phyloP scores from a whole-genome alignment of 35 echinoderm and acorn worm species.

The Nesometra sesokonis region DNA sequence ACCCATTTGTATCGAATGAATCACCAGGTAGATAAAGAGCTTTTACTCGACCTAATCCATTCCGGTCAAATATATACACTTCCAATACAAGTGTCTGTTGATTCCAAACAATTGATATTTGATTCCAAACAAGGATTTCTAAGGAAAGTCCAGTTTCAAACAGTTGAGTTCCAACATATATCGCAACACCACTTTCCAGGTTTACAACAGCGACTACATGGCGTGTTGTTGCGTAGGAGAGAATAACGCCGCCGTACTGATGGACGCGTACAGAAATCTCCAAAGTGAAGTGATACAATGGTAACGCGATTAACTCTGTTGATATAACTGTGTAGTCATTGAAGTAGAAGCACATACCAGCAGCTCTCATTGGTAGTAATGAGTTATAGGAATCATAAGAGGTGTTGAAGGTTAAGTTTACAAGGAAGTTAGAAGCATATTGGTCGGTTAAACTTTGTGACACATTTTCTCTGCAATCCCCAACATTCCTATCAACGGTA shows the following conservation, averaged over 20 bases:
- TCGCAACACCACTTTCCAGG: constrained; percentile 8
- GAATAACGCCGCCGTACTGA: constrained; percentile 35
- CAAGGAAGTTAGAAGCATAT: constrained; percentile 28
- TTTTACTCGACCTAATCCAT: constrained; percentile 39
- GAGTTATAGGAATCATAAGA: constrained; percentile 10
- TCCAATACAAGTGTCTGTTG: constrained; percentile 50
- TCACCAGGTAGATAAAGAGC: constrained; percentile 18
- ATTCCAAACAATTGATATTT: constrained; percentile 65
- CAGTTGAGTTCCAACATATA: constrained; percentile 3
- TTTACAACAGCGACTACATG: constrained; percentile 36
- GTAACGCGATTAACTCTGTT: constrained; percentile 10
- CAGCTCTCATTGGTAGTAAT: constrained; percentile 28
- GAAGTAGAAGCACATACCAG: constrained; percentile 50
- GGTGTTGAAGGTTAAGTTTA: background rate
- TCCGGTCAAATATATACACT: constrained; percentile 57
- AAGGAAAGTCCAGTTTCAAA: constrained; percentile 28
- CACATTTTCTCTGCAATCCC: constrained; percentile 15
- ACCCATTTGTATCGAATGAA: constrained; percentile 32
- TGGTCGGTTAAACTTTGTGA: constrained; percentile 26
- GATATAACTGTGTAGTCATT: constrained; percentile 39
- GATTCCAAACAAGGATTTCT: constrained; percentile 27
- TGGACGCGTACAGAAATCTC: constrained; percentile 35
- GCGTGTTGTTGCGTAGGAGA: constrained; percentile 38
- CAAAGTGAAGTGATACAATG: constrained; percentile 41
- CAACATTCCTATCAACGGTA: background rate